Conservation (phyloP, 2,888 invertebrate genomes). For the Boloria selene region DNA sequence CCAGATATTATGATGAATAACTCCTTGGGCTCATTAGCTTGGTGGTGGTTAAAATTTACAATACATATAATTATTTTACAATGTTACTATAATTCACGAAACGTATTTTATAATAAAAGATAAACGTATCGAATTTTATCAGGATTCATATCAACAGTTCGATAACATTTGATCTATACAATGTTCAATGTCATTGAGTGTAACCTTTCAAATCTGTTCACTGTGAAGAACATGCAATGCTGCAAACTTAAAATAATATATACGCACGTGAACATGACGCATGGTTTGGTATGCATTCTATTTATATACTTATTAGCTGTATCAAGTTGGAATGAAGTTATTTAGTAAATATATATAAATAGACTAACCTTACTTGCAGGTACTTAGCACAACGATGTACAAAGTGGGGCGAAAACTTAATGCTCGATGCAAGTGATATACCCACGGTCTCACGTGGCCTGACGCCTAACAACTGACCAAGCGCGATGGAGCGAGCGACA, state of each 20-base stretch:
- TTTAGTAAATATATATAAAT: conserved; percentile 41
- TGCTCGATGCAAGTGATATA: not conserved
- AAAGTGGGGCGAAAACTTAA: not conserved
- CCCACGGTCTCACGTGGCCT: conserved; percentile 24
- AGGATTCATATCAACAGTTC: conserved; percentile 26
- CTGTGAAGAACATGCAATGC: conserved; percentile 17
- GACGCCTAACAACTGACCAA: conserved; percentile 28
- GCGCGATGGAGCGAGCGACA: conserved; percentile 1
- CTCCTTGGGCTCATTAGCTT: too few species aligned
- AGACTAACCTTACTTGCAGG: conserved; percentile 44
- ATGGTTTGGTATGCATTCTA: conserved; percentile 27
- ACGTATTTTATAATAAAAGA: conserved; percentile 10
- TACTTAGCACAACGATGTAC: conserved; percentile 19
- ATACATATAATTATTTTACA: not conserved
- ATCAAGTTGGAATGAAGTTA: conserved; percentile 26
- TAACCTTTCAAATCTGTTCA: conserved; percentile 31
- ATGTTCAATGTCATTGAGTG: conserved; percentile 35
- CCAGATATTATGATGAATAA: too few species aligned
- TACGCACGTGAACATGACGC: conserved; percentile 27
- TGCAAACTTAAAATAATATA: conserved; percentile 28
- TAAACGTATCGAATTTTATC: conserved; percentile 27
- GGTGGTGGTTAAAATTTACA: too few species aligned
- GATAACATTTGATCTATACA: conserved; percentile 36
- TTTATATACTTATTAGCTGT: conserved; percentile 12
- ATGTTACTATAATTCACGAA: not conserved